Evolutionary conservation across 1,140 invertebrate species (phyloP).

Genomic region (Rhizoglyphus robini): DNA sequence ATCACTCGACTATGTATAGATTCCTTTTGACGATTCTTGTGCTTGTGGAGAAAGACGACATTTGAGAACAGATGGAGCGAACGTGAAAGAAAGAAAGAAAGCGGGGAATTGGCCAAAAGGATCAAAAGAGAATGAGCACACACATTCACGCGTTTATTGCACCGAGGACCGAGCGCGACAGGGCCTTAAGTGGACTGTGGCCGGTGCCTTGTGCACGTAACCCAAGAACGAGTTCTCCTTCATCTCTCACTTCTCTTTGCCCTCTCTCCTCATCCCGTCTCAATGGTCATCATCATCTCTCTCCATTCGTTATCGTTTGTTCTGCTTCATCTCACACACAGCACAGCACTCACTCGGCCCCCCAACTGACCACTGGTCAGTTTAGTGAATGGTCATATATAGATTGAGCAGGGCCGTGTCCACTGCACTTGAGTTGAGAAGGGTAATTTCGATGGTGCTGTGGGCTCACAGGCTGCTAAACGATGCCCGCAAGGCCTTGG

Average conservation of each 20-base stretch:
- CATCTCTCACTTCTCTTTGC: too few species aligned
- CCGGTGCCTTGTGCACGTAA: background rate
- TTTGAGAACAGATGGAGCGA: background rate
- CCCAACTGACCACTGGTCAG: background rate
- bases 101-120: too few species aligned
- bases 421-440: background rate
- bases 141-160: background rate
- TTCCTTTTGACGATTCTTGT: background rate
- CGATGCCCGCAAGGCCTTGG: background rate
- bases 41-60: background rate
- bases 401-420: background rate
- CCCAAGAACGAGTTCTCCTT: background rate
- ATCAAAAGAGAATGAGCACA: too few species aligned
- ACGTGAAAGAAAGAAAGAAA: too few species aligned
- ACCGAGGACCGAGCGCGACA: background rate
- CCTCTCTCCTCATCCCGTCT: background rate
- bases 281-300: background rate
- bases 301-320: background rate
- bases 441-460: background rate
- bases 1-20: too few species aligned
- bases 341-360: background rate
- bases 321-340: background rate
- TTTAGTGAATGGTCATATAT: too few species aligned
- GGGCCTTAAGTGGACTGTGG: background rate
- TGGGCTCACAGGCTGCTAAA: background rate